Evolutionary conservation across 37 sponge, comb jelly and placozoan species (phyloP).

Genomic region (Tethya wilhelma): DNA sequence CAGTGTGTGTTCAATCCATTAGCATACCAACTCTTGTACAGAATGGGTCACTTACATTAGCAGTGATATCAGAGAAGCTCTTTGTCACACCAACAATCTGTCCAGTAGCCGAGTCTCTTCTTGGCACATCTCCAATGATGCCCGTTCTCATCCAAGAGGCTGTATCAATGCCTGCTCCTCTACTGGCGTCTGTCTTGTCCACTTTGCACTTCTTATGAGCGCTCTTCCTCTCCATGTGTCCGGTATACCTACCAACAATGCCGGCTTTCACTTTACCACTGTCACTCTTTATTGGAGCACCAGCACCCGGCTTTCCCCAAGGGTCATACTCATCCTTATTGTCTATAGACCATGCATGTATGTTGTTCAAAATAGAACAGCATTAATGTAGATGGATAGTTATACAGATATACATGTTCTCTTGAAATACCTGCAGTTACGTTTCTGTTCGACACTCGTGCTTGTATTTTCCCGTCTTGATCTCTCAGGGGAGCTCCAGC

Average conservation of each 20-base stretch:
- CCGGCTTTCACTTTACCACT: slow-evolving; percentile 20
- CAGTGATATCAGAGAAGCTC: slow-evolving; percentile 1
- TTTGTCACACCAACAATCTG: background rate
- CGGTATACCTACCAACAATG: background rate
- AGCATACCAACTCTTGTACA: background rate
- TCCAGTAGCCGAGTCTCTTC: background rate
- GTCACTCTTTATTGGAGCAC: slow-evolving; percentile 39
- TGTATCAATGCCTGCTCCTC: background rate
- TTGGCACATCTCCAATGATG: background rate
- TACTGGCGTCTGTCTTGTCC: slow-evolving; percentile 5
- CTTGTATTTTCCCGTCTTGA: background rate
- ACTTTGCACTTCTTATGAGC: background rate
- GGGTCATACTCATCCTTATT: slow-evolving; percentile 34
- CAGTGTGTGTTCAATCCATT: no score
- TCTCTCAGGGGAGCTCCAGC: slow-evolving; percentile 16
- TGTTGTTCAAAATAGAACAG: no score
- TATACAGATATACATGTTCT: no score
- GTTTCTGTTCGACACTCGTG: background rate
- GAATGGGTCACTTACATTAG: background rate
- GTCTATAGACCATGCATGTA: background rate
- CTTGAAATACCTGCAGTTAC: no score
- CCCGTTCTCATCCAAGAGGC: slow-evolving; percentile 13
- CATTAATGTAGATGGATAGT: no score
- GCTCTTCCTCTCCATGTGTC: background rate
- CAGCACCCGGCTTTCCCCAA: slow-evolving; percentile 64